Percentiles rank a stretch among this genome's conserved stretches.
Evolutionary conservation across 2,888 invertebrate species (phyloP).

Genomic region (Archips xylosteana): DNA sequence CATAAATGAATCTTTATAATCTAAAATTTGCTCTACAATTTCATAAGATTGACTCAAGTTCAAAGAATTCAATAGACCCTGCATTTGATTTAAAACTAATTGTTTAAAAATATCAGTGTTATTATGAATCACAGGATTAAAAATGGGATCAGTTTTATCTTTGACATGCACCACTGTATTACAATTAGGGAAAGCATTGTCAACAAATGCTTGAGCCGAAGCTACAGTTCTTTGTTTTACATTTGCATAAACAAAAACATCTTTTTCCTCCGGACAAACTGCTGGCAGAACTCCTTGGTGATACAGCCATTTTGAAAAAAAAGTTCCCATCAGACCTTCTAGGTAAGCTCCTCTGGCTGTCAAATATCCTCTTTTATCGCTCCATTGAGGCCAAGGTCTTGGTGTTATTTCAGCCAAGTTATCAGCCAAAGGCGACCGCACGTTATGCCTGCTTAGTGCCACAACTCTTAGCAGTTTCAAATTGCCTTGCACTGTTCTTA

Average conservation of each 20-base stretch:
- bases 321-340: conserved; percentile 71
- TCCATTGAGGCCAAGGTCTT: conserved; percentile 68
- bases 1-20: conserved; percentile 65
- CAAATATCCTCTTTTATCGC: conserved; percentile 63
- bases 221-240: conserved; percentile 67
- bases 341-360: conserved; percentile 66
- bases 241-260: conserved; percentile 72
- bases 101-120: conserved; percentile 57
- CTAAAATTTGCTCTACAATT: conserved; percentile 63
- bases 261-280: conserved; percentile 61
- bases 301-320: conserved; percentile 60
- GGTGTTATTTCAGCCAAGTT: conserved; percentile 61
- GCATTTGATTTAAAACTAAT: conserved; percentile 63
- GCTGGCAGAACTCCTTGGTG: conserved; percentile 55
- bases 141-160: conserved; percentile 62
- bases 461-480: conserved; percentile 61
- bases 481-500: conserved; percentile 3
- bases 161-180: conserved; percentile 65
- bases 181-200: conserved; percentile 67
- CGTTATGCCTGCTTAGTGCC: conserved; percentile 71
- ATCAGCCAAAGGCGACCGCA: conserved; percentile 68
- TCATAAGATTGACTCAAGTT: conserved; percentile 61
- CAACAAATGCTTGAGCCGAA: conserved; percentile 69
- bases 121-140: conserved; percentile 72
- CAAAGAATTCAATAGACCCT: conserved; percentile 54